A percentile compares a stretch with the other conserved stretches of the same genome.
Conservation (phyloP, 1,140 invertebrate species). For the Propsilocerus akamusi region DNA sequence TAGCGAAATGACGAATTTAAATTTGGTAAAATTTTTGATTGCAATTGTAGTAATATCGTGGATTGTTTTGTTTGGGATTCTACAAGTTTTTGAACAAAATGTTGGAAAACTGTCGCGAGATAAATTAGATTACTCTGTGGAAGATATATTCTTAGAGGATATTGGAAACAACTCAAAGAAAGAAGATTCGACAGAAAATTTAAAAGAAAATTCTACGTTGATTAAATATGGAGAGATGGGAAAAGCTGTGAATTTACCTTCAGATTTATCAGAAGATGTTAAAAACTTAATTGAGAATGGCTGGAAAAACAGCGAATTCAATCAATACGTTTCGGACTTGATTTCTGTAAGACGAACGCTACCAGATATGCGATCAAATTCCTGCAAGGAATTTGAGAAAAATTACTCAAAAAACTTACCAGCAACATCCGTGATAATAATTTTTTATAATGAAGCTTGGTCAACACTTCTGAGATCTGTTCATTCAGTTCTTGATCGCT, state of each 20-base stretch:
- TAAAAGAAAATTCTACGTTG: too few relatives aligned
- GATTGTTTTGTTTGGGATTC: too few relatives aligned
- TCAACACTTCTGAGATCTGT: slow-evolving; percentile 81
- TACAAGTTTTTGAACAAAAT: too few relatives aligned
- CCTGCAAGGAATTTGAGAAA: slow-evolving; percentile 65
- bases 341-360: slow-evolving; percentile 88
- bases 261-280: slow-evolving; percentile 62
- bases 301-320: slow-evolving; percentile 96
- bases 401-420: slow-evolving; percentile 65
- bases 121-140: too few relatives aligned
- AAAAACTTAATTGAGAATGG: slow-evolving; percentile 82
- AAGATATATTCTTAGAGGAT: too few relatives aligned
- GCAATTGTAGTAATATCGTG: too few relatives aligned
- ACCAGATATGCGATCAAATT: slow-evolving; percentile 84
- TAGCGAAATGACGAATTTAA: too few relatives aligned
- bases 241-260: slow-evolving; percentile 63
- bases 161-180: too few relatives aligned
- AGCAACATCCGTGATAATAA: slow-evolving; percentile 85
- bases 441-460: slow-evolving; percentile 94
- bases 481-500: slow-evolving; percentile 80
- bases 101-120: too few relatives aligned
- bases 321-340: slow-evolving; percentile 94
- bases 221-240: slow-evolving; percentile 84
- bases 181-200: too few relatives aligned
- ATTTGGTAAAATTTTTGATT: too few relatives aligned